Percentiles rank a stretch among this genome's conserved stretches.
Conservation (phyloP, 2,113 vertebrate genomes). For the Sigmodon hispidus region DNA sequence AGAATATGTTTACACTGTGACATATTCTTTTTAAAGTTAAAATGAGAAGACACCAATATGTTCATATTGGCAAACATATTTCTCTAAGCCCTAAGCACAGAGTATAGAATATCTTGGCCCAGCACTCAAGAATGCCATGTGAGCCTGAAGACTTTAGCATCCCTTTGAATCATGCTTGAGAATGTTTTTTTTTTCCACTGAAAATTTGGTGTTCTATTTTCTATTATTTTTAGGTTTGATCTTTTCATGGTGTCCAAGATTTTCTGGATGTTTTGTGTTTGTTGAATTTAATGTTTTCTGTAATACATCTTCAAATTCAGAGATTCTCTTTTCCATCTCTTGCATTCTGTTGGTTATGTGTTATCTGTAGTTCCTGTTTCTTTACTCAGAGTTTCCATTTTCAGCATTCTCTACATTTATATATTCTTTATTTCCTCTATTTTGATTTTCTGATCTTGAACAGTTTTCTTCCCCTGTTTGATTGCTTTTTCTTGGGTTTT, state of each 20-base stretch:
- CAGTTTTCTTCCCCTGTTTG: no score
- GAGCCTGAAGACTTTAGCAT: background rate
- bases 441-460: no score
- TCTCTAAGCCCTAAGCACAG: background rate
- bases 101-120: background rate
- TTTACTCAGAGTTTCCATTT: no score
- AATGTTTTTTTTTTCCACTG: background rate
- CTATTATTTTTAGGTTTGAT: no score
- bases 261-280: background rate
- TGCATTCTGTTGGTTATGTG: no score
- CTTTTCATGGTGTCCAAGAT: background rate
- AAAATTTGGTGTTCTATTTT: background rate
- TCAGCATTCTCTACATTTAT: no score
- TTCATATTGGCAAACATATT: background rate
- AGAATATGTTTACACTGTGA: background rate
- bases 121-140: background rate
- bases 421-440: no score
- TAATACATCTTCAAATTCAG: no score
- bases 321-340: no score
- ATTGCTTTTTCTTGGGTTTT: no score
- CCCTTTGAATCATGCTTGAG: background rate
- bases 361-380: no score
- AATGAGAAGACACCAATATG: slow-evolving; percentile 31
- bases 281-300: no score
- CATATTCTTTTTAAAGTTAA: slow-evolving; percentile 6